Evolutionary conservation across 2,888 invertebrate species (phyloP).

Genomic region (Rhogogaster chlorosoma): DNA sequence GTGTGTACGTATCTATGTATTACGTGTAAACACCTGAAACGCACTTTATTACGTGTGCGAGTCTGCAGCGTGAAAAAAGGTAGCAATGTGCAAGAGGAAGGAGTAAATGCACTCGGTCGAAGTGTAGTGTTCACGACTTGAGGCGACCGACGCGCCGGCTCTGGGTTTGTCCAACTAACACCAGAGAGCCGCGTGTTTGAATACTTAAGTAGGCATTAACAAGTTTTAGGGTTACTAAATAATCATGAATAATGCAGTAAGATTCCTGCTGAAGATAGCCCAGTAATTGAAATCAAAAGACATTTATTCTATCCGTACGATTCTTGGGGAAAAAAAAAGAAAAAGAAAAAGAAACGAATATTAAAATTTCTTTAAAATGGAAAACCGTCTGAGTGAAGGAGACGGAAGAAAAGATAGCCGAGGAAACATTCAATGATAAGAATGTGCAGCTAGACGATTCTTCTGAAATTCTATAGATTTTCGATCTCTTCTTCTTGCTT

Average conservation of each 20-base stretch:
- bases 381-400: neutral
- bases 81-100: neutral
- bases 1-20: neutral
- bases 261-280: slow-evolving; percentile 44
- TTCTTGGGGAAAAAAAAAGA: neutral
- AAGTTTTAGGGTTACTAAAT: slow-evolving; percentile 53
- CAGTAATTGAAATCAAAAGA: slow-evolving; percentile 44
- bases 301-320: slow-evolving; percentile 34
- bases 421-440: neutral
- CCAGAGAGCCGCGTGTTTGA: slow-evolving; percentile 49
- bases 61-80: slow-evolving; percentile 5
- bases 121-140: slow-evolving; percentile 8
- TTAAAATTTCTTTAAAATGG: neutral
- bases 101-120: slow-evolving; percentile 29
- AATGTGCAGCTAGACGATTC: neutral
- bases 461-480: neutral
- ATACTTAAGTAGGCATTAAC: slow-evolving; percentile 53
- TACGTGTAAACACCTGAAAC: slow-evolving; percentile 35
- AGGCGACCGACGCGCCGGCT: slow-evolving; percentile 35
- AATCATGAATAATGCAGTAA: slow-evolving; percentile 53
- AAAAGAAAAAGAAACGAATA: neutral
- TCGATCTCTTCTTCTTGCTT: neutral
- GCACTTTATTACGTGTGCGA: slow-evolving; percentile 27
- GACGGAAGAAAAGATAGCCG: neutral
- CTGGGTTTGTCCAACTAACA: slow-evolving; percentile 51